Base-by-base conservation (phyloP, 37 sponge, comb jelly and placozoan genomes). In the Crambe crambe region DNA sequence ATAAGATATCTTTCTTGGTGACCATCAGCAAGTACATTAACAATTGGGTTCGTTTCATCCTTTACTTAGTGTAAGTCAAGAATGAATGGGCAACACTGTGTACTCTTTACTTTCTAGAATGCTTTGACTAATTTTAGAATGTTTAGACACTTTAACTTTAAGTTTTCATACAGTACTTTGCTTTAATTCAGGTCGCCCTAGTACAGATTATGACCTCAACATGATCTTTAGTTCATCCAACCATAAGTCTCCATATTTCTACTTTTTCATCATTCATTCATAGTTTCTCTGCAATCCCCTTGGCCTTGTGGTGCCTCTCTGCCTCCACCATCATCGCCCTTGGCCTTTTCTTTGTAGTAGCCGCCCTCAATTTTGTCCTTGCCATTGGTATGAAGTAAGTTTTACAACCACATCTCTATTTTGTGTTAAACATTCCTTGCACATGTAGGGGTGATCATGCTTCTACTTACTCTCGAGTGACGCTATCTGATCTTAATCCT, bases 311-410 rank as follows among this genome's bases (percentile, higher is more conserved):
- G 39, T 92, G 92, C 62, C 32, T 81, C 26, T 87, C 88, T 34
- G 67, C 43, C 40, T 87, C 92, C 20, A 87, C 88, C 26, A 63
- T 92, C 20, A 72, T 92, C 31, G 74, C 73, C 1, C 61, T 83
- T 42, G 80, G 78, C 3, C 29, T 84, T 0, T 41, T 87, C 61
- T 87, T 92, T 37, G 26, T 80, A 9, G 59, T 80, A 2, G 92
- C 81, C 44, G 77, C 69, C 1, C 41, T 92, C 57, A 87, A 92
- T 81, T 92, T 92, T 56, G 73, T 87, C 18, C 66, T 92, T 25
- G 84, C 88, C 62, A 74, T 92, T 20, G 92, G 92, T 68, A n/a
- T 42, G 60, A 87, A 87, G 92, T 92, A 69, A 87, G 85, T 65
- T 65, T 58, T 3, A 4, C 59, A 58, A 58, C 4, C n/a, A n/a